A percentile compares a stretch with the other conserved stretches of the same genome.
Evolutionary conservation across 1,140 invertebrate genomes (phyloP).

Genomic region (Euura saliciscinereae): DNA sequence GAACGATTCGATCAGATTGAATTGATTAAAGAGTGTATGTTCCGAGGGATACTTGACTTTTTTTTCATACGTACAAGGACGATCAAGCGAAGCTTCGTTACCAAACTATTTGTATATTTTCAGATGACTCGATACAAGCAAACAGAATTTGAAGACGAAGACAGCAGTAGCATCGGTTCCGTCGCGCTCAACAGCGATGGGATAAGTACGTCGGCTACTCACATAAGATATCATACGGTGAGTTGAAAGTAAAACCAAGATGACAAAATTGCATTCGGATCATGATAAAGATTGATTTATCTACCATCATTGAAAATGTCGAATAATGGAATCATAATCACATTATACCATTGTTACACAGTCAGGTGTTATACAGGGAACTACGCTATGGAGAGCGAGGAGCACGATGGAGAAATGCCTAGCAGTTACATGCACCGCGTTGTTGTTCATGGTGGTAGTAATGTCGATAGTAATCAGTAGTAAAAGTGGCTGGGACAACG

Average conservation of each 20-base stretch:
- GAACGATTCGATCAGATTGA: no score
- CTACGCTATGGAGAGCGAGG: conserved; percentile 69
- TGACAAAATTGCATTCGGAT: not conserved
- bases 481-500: conserved; percentile 49
- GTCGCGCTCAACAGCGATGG: conserved; percentile 70
- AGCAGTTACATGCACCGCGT: conserved; percentile 55
- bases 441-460: conserved; percentile 70
- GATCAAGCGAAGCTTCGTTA: not conserved
- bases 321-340: not conserved
- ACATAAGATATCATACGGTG: conserved; percentile 81
- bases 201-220: conserved; percentile 76
- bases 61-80: no score
- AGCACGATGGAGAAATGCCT: conserved; percentile 66
- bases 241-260: conserved; percentile 38
- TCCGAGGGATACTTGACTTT: no score
- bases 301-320: not conserved
- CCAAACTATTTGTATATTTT: conserved; percentile 33
- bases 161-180: conserved; percentile 81
- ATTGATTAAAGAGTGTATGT: no score
- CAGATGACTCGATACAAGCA: conserved; percentile 88
- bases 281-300: not conserved
- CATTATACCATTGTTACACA: conserved; percentile 8
- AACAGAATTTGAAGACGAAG: conserved; percentile 82
- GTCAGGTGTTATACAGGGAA: conserved; percentile 48
- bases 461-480: conserved; percentile 55